Base-by-base conservation (phyloP, 2,797 vertebrate species). In the Helicolenus hilgendorfi region DNA sequence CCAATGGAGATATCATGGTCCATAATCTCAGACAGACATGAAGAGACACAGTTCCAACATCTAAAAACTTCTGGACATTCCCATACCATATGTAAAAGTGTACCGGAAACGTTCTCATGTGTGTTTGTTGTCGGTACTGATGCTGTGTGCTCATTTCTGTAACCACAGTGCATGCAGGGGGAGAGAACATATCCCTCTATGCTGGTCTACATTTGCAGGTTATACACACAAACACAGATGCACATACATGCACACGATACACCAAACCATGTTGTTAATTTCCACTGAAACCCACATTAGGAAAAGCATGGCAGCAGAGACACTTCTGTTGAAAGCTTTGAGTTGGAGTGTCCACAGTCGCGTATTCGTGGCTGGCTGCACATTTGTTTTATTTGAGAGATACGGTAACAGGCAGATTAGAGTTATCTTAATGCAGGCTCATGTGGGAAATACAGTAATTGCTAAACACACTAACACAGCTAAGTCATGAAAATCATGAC, bases 111-210 rank as follows among this genome's bases (percentile, higher is more conserved):
- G 1, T 45, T 45, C 15, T 45, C 0, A 1, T 5, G 87, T 77
- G 10, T 73, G 27, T 15, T 6, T 18, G 53, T 49, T 63, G 0
- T 69, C 9, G 49, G 7, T 59, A 45, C 53, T 64, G 69, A 20
- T 1, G 26, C 11, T 6, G 11, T 11, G 5, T 64, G 4, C 63
- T 64, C 41, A 68, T 69, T 41, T 89, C 74, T 79, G 69, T 58
- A 72, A 91, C 85, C 91, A 86, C 86, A 86, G 31, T 71, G 62
- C 24, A 33, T 55, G 22, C 15, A 70, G 10, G 7, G 3, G 20
- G 10, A 64, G 10, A 62, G n/a, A 45, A 22, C 4, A 15, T n/a
- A 29, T 20, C 9, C 33, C 53, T 14, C 5, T 11, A 1, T 62
- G 31, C 35, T 56, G 9, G 15, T 55, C 5, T 75, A 4, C 53